phyloP scores from a whole-genome alignment of 2,113 vertebrate genomes.

The Narcine bancroftii region DNA sequence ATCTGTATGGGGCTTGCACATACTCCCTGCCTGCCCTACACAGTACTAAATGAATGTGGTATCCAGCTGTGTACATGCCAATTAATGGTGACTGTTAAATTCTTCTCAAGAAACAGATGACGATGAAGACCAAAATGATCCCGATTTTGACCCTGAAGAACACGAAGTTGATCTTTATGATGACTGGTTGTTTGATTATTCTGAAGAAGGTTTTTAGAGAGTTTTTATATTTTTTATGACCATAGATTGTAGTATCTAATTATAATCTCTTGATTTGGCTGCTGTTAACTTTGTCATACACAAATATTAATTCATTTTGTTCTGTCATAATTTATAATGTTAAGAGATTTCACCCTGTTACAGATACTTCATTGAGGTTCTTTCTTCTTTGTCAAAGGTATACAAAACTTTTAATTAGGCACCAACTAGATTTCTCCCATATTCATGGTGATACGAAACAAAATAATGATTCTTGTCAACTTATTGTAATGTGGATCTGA shows the following conservation, averaged over 20 bases:
- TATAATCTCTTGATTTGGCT: neutral
- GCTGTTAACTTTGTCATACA: neutral
- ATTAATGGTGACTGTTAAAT: neutral
- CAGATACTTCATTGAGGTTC: neutral
- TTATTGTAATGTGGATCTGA: neutral
- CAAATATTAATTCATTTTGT: neutral
- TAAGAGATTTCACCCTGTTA: neutral
- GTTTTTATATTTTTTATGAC: neutral
- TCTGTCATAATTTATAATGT: neutral
- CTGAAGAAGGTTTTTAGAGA: constrained; percentile 4
- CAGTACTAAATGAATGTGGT: neutral
- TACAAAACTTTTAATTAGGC: neutral
- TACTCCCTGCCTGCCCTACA: neutral
- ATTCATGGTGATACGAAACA: neutral
- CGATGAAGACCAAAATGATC: neutral
- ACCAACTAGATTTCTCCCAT: neutral
- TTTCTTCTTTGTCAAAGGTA: neutral
- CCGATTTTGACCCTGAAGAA: neutral
- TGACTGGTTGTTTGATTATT: neutral
- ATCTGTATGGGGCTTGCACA: no score
- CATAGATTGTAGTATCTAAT: neutral
- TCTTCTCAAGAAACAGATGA: constrained; percentile 6
- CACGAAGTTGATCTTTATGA: no score
- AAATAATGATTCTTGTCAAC: neutral
- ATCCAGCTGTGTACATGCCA: neutral